Conservation (phyloP, 2,113 vertebrate genomes). For the Lagopus muta region DNA sequence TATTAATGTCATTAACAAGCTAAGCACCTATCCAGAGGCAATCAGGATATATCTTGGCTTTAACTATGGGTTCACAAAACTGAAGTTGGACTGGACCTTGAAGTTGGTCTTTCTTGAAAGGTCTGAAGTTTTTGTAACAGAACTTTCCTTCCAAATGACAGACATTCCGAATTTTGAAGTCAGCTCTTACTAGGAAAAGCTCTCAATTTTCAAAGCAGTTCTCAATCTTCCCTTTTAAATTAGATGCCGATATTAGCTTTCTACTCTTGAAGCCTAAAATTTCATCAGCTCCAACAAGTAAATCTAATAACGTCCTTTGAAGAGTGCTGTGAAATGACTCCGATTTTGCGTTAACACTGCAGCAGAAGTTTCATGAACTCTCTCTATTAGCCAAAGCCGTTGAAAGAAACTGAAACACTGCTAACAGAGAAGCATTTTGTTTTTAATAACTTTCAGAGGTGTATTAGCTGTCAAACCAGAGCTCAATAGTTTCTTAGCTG, state of each 20-base stretch:
- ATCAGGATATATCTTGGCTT: background rate
- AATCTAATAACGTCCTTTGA: constrained; percentile 11
- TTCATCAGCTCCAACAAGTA: constrained; percentile 43
- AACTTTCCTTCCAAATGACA: background rate
- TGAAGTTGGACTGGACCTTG: background rate
- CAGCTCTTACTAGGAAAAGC: background rate
- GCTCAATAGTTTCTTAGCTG: background rate
- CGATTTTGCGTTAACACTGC: background rate
- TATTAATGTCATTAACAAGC: background rate
- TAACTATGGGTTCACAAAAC: background rate
- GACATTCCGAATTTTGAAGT: background rate
- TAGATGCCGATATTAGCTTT: background rate
- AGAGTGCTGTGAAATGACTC: constrained; percentile 22
- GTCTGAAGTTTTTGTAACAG: background rate
- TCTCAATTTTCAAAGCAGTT: constrained; percentile 6
- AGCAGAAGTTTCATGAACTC: constrained; percentile 12
- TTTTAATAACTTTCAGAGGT: constrained; percentile 38
- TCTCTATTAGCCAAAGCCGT: constrained; percentile 4
- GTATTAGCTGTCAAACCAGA: constrained; percentile 29
- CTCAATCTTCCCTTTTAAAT: constrained; percentile 14
- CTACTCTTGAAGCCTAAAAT: background rate
- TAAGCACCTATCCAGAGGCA: background rate
- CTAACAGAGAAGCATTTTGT: constrained; percentile 15
- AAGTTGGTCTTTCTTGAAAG: background rate
- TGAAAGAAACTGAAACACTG: background rate